Evolutionary conservation across 1,140 invertebrate genomes (phyloP).

Genomic region (Armadillidium nasatum): DNA sequence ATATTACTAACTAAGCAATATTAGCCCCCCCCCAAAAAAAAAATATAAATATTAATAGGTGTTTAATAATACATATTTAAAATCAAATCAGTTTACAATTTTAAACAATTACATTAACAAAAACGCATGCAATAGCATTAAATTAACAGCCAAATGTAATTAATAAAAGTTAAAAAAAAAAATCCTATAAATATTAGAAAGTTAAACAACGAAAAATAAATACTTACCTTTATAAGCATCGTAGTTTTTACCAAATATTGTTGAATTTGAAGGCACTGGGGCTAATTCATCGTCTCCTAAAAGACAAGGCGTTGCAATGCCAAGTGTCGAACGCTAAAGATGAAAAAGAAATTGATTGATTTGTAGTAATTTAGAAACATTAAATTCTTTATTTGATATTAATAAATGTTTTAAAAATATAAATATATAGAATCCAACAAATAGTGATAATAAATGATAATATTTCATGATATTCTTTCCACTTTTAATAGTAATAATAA

Average conservation of each 20-base stretch:
- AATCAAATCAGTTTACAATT: too few species aligned
- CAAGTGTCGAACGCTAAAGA: conserved; percentile 21
- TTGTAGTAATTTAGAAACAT: neutral
- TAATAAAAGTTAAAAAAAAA: neutral
- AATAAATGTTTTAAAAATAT: neutral
- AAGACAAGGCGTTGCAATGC: conserved; percentile 36
- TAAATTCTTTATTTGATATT: neutral
- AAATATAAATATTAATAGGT: too few species aligned
- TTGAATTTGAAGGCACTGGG: conserved; percentile 36
- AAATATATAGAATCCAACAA: neutral
- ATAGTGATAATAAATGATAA: too few species aligned
- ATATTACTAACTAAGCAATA: too few species aligned
- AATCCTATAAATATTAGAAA: neutral
- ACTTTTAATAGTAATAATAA: too few species aligned
- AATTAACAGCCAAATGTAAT: neutral
- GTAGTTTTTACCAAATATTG: conserved; percentile 43
- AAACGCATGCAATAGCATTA: neutral
- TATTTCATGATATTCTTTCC: too few species aligned
- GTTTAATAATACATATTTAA: too few species aligned
- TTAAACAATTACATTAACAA: neutral
- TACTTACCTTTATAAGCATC: conserved; percentile 40
- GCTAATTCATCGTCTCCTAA: conserved; percentile 38
- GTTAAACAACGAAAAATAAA: neutral
- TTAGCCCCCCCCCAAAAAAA: too few species aligned
- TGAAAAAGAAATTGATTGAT: neutral